Conservation (phyloP, 2,113 vertebrate species). For the Phylloscopus trochilus region DNA sequence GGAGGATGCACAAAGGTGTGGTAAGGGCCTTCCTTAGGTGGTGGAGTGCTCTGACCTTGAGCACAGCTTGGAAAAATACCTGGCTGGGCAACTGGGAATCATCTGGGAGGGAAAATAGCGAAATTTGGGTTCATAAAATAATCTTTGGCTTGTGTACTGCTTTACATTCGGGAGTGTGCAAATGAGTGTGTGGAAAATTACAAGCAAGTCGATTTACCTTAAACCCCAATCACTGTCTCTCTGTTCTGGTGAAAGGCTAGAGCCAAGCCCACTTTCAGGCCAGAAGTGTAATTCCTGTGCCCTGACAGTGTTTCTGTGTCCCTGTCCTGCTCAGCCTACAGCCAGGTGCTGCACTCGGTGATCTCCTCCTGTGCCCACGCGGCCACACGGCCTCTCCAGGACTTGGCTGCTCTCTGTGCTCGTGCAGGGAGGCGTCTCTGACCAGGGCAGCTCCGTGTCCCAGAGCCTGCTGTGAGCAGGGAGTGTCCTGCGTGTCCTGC, state of each 20-base stretch:
- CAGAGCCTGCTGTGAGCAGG: accelerated
- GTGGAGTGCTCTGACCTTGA: background rate
- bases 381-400: conserved; percentile 33
- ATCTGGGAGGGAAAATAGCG: background rate
- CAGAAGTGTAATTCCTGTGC: accelerated
- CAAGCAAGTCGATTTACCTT: accelerated
- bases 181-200: background rate
- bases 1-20: background rate
- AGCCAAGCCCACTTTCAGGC: background rate
- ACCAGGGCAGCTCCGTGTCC: background rate
- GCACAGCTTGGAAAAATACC: background rate
- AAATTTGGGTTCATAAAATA: background rate
- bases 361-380: conserved; percentile 71
- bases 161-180: accelerated
- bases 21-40: background rate
- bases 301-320: background rate
- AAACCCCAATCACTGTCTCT: background rate
- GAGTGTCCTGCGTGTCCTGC: background rate
- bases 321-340: conserved; percentile 75
- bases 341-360: conserved; percentile 78
- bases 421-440: conserved; percentile 17
- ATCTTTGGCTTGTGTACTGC: background rate
- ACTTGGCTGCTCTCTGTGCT: conserved; percentile 43
- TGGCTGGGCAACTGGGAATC: background rate
- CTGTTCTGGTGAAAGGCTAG: background rate